These are phyloP conservation scores for Anser cygnoides DNA, from an alignment of 2,113 vertebrate genomes.

Conservation along the genomic window DNA sequence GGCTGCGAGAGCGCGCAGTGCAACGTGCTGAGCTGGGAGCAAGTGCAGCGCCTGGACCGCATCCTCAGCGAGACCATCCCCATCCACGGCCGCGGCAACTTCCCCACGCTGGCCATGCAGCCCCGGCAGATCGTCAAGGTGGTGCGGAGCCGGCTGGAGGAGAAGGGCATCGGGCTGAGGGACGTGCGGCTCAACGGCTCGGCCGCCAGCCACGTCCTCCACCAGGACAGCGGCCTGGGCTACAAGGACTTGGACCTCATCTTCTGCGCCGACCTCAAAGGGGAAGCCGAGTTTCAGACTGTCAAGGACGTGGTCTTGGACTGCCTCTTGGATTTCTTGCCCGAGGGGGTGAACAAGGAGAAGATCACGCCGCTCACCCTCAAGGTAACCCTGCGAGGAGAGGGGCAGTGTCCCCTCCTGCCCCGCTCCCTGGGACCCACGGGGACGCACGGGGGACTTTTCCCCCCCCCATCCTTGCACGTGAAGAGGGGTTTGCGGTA, in stretches of 20 bases:
- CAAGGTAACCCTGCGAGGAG: slow-evolving; percentile 82
- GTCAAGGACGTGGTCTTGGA: slow-evolving; percentile 98
- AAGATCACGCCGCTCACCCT: slow-evolving; percentile 94
- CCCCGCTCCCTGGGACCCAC: not conserved
- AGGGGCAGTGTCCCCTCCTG: not conserved
- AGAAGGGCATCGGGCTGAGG: slow-evolving; percentile 87
- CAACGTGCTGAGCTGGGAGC: slow-evolving; percentile 95
- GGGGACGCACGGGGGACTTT: not conserved
- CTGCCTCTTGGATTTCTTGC: slow-evolving; percentile 97
- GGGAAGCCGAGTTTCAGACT: slow-evolving; percentile 94
- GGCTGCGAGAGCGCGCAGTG: slow-evolving; percentile 79
- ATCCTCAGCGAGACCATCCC: slow-evolving; percentile 96
- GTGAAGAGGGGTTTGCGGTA: not conserved
- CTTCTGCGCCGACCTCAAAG: slow-evolving; percentile 93
- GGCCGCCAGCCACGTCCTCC: slow-evolving; percentile 94
- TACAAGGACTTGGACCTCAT: slow-evolving; percentile 99
- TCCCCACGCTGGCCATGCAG: slow-evolving; percentile 96
- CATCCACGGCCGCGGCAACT: slow-evolving; percentile 98
- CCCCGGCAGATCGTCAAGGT: slow-evolving; percentile 94
- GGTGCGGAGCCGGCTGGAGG: slow-evolving; percentile 92
- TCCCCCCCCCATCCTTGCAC: not conserved
- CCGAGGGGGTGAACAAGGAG: slow-evolving; percentile 96
- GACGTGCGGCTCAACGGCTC: slow-evolving; percentile 96
- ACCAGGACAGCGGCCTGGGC: slow-evolving; percentile 94
- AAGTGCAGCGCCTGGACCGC: slow-evolving; percentile 95